Evolutionary conservation across 2,113 vertebrate species (phyloP).

Genomic region (Eleginops maclovinus): DNA sequence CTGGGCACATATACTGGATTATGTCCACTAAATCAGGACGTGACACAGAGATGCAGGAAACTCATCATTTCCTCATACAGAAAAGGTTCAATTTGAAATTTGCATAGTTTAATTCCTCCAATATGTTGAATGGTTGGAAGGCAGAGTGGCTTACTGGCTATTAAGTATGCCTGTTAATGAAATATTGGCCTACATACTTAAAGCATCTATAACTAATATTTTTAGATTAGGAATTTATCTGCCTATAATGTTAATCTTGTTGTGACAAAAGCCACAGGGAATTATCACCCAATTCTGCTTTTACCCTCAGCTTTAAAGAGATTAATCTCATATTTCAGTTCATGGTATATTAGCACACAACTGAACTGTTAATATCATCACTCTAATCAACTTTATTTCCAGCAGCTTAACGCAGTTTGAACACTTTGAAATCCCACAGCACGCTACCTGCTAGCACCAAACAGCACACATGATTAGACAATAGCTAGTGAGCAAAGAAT

Average conservation of each 20-base stretch:
- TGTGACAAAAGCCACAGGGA: not conserved
- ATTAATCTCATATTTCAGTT: not conserved
- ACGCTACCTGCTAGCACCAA: not conserved
- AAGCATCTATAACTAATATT: not conserved
- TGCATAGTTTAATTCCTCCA: conserved; percentile 21
- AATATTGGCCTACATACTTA: not conserved
- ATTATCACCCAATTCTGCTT: not conserved
- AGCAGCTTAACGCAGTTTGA: conserved; percentile 3
- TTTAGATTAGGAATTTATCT: not conserved
- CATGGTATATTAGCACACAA: not conserved
- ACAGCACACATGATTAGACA: not conserved
- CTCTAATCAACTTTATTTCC: conserved; percentile 15
- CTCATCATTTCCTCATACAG: conserved; percentile 10
- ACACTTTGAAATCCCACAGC: conserved; percentile 3
- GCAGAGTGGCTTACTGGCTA: not conserved
- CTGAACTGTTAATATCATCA: conserved; percentile 2
- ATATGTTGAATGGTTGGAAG: not conserved
- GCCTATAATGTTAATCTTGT: not conserved
- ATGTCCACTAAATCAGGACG: conserved; percentile 44
- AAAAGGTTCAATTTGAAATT: conserved; percentile 31
- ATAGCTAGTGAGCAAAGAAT: not conserved
- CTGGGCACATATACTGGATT: conserved; percentile 37
- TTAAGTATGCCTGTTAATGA: not conserved
- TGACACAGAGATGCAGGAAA: conserved; percentile 4
- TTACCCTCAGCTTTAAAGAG: not conserved